Evolutionary conservation across 2,797 vertebrate species (phyloP), one percentile per base, ranked within the genome.

Genomic region (Lacerta bilineata): DNA sequence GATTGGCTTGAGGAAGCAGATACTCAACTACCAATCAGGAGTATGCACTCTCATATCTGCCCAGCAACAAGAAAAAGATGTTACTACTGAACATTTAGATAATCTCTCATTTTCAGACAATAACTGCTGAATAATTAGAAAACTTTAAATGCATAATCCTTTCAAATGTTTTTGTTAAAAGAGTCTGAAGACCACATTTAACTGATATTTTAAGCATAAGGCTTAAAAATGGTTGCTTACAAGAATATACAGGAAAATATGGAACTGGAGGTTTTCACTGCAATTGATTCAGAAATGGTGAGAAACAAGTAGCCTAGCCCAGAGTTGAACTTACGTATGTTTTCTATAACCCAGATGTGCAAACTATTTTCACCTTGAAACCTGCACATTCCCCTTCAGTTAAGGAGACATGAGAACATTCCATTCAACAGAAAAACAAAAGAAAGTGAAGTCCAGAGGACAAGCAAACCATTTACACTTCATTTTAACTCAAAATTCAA

Each of bases 31-130:
- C 96, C 95, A 97, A 97, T 96, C 93, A 92, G 74, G 64, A 5
- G 29, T 33, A 55, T 86, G 83, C 1, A 85, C 64, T 72, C 88
- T 25, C 6, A 90, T 93, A 78, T 91, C 92, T 5, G 50, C 96
- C 96, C 92, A 92, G 96, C 96, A 97, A 97, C 96, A 95, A 90
- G 50, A 84, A 33, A 91, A 86, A 39, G 81, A 84, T 89, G 90
- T 90, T 55, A 66, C 20, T 59, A 89, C n/a, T 50, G 78, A 91
- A 83, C 94, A 90, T 81, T 18, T 36, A 87, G 77, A 2, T 0
- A 29, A 1, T 0, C 0, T 72, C 29, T 43, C 7, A 64, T 64
- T 64, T 64, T 64, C 61, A 64, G 17, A 15, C 0, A 75, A 27
- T 23, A 77, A 82, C 29, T 27, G 27, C 15, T 66, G 17, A 77